Conservation (phyloP, 2,113 vertebrate species). For the Gadus macrocephalus region DNA sequence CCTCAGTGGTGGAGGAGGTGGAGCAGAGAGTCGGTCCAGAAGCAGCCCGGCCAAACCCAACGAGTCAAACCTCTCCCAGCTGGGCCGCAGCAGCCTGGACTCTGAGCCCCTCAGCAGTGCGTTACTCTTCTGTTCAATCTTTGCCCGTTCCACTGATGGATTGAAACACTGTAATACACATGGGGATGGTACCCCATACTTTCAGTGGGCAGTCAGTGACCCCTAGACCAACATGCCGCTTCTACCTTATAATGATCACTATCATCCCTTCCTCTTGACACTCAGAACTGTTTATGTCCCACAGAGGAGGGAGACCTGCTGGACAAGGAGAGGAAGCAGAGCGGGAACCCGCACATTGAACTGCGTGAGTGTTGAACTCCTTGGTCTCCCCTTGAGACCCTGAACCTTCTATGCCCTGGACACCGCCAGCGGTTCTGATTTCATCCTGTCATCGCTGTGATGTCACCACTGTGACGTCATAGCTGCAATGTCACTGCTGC, state of each 20-base stretch:
- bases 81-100: conserved; percentile 71
- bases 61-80: conserved; percentile 68
- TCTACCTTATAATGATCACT: too few species aligned
- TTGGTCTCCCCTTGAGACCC: background rate
- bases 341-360: conserved; percentile 90
- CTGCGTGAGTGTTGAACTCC: conserved; percentile 81
- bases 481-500: too few species aligned
- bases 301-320: conserved; percentile 84
- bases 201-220: too few species aligned
- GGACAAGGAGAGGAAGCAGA: conserved; percentile 90
- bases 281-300: conserved; percentile 1
- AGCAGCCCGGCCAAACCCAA: conserved; percentile 84
- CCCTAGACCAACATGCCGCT: too few species aligned
- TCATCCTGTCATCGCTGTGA: background rate
- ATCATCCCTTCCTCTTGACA: too few species aligned
- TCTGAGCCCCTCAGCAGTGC: conserved; percentile 78
- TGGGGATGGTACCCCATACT: too few species aligned
- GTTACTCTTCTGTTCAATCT: background rate
- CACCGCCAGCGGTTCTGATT: too few species aligned
- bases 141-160: background rate
- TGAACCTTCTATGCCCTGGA: background rate
- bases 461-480: background rate
- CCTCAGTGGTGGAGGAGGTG: conserved; percentile 46
- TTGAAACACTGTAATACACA: background rate
- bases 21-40: conserved; percentile 80